Evolutionary conservation across 2,888 invertebrate species (phyloP), one percentile per base, ranked within the genome.

Genomic region (Hydrotaea cyrtoneurina): DNA sequence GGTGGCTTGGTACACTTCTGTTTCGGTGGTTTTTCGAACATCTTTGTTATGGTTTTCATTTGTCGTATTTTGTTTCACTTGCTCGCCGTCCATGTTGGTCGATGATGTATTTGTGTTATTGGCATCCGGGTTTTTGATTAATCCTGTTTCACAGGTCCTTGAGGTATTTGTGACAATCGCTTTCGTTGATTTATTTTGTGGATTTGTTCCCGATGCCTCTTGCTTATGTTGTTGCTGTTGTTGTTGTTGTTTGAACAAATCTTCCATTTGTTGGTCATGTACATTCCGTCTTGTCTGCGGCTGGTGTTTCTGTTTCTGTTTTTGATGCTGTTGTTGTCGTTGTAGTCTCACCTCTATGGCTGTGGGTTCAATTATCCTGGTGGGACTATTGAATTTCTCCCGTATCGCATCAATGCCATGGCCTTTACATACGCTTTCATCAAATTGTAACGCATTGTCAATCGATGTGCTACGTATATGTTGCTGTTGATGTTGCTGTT

Each of bases 301-400:
- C 36, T 72, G 53, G 17, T 72, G 55, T 46, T 73, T 39, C 8
- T 31, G 50, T 19, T 62, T 57, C 46, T 75, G 74, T 19, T 57
- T 73, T 46, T 73, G 53, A 8, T 31, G 50, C 21, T 62, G 64
- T 55, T 75, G 77, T 23, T 62, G 76, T 23, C 76, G 69, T 15
- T 83, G 78, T 53, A 84, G 66, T 77, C 84, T 86, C 62, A 86
- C 76, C 80, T 86, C 83, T 69, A 74, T 77, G 53, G 87, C 73
- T 0, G 88, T 87, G 13, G 87, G 87, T 55, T 89, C 90, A 74
- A 88, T 86, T 55, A 90, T 88, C 39, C 87, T 86, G 1, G 90
- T 91, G 64, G 90, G 89, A 80, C 90, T 90, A 87, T 90, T 91
- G 87, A 91, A 92, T 86, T 89, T 92, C 87, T 89, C 88, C 5